These are phyloP conservation scores for Diarsia rubi DNA, from an alignment of 2,888 invertebrate genomes.

Conservation along the genomic window DNA sequence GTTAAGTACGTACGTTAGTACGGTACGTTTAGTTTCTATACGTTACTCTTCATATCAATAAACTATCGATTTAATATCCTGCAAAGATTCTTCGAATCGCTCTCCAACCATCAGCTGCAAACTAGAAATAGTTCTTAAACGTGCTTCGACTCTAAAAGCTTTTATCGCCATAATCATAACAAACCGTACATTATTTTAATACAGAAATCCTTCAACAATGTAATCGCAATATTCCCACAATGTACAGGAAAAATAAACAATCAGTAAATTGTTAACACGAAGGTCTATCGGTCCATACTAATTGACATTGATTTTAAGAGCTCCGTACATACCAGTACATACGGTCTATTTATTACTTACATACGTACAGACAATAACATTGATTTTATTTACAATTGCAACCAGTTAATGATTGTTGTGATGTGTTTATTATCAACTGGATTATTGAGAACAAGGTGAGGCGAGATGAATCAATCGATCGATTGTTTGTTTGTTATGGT, in stretches of 20 bases:
- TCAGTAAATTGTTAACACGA: slow-evolving; percentile 21
- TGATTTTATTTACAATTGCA: slow-evolving; percentile 42
- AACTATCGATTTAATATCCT: neutral
- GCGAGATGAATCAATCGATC: slow-evolving; percentile 12
- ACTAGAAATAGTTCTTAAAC: neutral
- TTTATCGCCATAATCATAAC: slow-evolving; percentile 19
- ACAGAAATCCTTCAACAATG: slow-evolving; percentile 47
- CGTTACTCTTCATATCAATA: neutral
- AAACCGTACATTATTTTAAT: slow-evolving; percentile 5
- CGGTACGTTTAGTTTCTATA: no score
- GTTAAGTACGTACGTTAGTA: no score
- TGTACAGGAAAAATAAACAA: slow-evolving; percentile 48
- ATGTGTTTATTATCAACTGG: slow-evolving; percentile 40
- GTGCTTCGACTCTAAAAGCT: slow-evolving; percentile 2
- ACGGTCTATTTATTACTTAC: neutral
- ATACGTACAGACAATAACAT: slow-evolving; percentile 29
- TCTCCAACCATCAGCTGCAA: slow-evolving; percentile 15
- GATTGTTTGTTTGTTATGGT: neutral
- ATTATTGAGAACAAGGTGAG: slow-evolving; percentile 49
- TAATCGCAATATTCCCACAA: slow-evolving; percentile 45
- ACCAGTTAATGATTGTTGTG: slow-evolving; percentile 20
- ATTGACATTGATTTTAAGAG: slow-evolving; percentile 53
- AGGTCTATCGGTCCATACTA: slow-evolving; percentile 40
- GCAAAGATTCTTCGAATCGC: neutral
- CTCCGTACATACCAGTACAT: neutral